These are phyloP conservation scores for Hapalemur alaotrensis DNA, from an alignment of 2,797 vertebrate species.

Conservation along the genomic window DNA sequence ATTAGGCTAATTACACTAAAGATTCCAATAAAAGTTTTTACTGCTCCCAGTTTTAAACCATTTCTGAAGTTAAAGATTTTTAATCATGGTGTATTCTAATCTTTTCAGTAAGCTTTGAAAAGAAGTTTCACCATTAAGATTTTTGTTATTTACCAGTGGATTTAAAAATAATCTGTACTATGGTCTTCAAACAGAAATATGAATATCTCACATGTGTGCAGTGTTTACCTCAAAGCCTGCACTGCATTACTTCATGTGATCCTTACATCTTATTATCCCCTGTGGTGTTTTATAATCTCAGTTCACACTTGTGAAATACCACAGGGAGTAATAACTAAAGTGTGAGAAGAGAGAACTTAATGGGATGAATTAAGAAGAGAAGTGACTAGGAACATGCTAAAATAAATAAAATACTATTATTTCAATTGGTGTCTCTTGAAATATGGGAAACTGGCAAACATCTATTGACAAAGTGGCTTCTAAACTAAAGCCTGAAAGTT, in stretches of 20 bases:
- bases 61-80: not conserved
- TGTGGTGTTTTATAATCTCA: not conserved
- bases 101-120: constrained; percentile 4
- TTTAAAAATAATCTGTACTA: not conserved
- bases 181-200: not conserved
- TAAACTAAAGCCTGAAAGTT: not conserved
- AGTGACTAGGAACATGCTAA: not conserved
- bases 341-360: not conserved
- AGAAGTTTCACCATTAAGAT: not conserved
- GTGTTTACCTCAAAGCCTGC: not conserved
- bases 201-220: not conserved
- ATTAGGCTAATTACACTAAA: not conserved
- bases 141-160: not conserved
- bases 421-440: not conserved
- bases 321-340: not conserved
- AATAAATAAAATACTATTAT: not conserved
- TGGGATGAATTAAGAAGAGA: not conserved
- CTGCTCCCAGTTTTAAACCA: not conserved
- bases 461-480: constrained; percentile 12
- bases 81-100: not conserved
- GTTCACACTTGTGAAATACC: not conserved
- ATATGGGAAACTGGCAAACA: constrained; percentile 13
- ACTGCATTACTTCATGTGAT: not conserved
- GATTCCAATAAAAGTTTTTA: not conserved
- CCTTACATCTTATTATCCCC: not conserved